A percentile compares a stretch with the other conserved stretches of the same genome.
phyloP scores from a whole-genome alignment of 1,140 invertebrate species.

The Drosophila kanapiae region DNA sequence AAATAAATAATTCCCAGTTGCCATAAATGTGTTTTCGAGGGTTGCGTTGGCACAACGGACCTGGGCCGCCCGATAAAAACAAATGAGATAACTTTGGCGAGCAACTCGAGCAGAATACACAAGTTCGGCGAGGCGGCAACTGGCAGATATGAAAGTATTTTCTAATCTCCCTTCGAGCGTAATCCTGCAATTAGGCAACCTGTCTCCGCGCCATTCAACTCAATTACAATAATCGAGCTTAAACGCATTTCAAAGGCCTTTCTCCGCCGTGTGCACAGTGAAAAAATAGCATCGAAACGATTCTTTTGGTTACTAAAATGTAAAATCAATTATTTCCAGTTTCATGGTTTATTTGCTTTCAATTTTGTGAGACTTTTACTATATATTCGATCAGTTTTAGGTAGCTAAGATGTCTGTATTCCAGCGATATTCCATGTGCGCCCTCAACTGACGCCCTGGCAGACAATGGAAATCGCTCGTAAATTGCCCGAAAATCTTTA shows the following conservation, averaged over 20 bases:
- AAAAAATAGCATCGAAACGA: background rate
- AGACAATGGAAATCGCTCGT: slow-evolving; percentile 9
- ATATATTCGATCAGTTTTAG: background rate
- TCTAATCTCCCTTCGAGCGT: slow-evolving; percentile 19
- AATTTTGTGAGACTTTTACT: background rate
- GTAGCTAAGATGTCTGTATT: background rate
- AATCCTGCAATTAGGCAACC: slow-evolving; percentile 44
- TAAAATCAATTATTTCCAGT: background rate
- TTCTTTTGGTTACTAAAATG: background rate
- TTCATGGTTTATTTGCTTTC: too few relatives aligned
- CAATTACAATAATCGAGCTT: slow-evolving; percentile 20
- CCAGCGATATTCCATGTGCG: rapidly evolving
- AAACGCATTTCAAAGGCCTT: slow-evolving; percentile 9
- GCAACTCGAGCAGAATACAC: slow-evolving; percentile 33
- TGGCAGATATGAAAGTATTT: slow-evolving; percentile 21
- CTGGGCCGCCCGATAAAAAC: slow-evolving; percentile 34
- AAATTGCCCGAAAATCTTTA: slow-evolving; percentile 12
- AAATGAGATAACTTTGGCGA: slow-evolving; percentile 48
- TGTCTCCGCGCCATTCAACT: slow-evolving; percentile 22
- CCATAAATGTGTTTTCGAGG: slow-evolving; percentile 47
- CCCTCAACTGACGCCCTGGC: background rate
- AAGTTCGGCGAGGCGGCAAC: slow-evolving; percentile 16
- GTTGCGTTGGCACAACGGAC: slow-evolving; percentile 13
- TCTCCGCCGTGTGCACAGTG: background rate
- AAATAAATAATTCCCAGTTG: slow-evolving; percentile 59